Evolutionary conservation across 2,888 invertebrate genomes (phyloP), one percentile per base, ranked within the genome.

Genomic region (Lagria hirta): DNA sequence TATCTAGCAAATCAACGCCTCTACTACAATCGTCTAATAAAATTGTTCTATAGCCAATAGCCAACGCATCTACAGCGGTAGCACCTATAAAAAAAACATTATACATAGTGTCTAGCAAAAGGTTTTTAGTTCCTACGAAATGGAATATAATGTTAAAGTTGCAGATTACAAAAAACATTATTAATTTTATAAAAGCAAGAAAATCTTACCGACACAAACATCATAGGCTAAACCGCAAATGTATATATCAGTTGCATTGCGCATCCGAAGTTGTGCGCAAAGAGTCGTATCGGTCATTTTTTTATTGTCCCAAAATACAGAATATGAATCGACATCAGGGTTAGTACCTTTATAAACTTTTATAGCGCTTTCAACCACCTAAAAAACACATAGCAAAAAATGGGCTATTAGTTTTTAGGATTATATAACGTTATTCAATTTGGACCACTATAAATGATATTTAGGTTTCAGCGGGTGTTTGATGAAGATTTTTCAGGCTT

Each of bases 241-340:
- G 71, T 91, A 95, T 55, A 97, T 88, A 68, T 96, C 95, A 3
- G 93, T 91, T 32, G 91, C 86, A 41, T 83, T 83, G 60, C 85
- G 82, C 70, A 83, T 74, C 45, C 86, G 82, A 43, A 97, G 77
- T 66, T 92, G 87, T 4, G 83, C 80, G 64, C 86, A 84, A 26
- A 97, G 76, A 6, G 86, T 84, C 3, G 96, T 96, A 68, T 92
- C 86, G 1, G 88, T 86, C 47, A 89, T 74, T 71, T 91, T 92
- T 73, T 90, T 89, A 74, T 98, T 98, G 74, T 98, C 97, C 90
- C 93, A 95, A 77, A 98, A 98, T 27, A 95, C 97, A 0, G 96
- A 96, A 73, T 98, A 98, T 1, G 95, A 94, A 72, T 98, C 98
- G 41, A 97, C 89, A 56, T 94, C 91, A 0, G 96, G 87, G 72